Evolutionary conservation across 2,888 invertebrate species (phyloP), one percentile per base, ranked within the genome.

Genomic region (Drosophila pegasa): DNA sequence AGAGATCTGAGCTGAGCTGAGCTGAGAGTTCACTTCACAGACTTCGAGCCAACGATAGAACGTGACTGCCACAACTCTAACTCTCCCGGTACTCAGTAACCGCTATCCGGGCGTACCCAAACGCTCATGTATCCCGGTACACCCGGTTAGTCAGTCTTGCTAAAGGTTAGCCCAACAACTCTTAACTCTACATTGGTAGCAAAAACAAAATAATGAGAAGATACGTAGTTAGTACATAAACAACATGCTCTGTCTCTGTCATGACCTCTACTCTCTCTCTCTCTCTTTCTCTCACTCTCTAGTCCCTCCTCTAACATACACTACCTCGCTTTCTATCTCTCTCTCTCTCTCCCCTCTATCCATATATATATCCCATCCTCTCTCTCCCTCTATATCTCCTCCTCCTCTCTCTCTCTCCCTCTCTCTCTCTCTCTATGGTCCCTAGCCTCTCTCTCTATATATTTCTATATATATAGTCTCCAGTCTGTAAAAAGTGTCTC

Each of bases 181-280:
- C 75, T 81, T 84, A 70, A 77, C 68, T n/a, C 68, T 77, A 73
- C 67, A 80, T 80, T 85, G 77, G 76, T 78, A 78, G 77, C 60
- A 78, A 80, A 83, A 66, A 60, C 58, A 61, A 47, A 48, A 52
- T 50, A 68, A 40, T 40, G 88, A 78, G 87, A 80, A 65, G 84
- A 83, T 77, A 85, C 72, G 83, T 84, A 84, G 83, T 84, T 84
- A 84, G 88, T 83, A 73, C 72, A 82, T 77, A 69, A 68, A 71
- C 74, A 71, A 79, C 60, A 87, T 76, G 73, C 74, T 68, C 85
- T 83, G 63, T 85, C 72, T 88, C 70, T 83, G 51, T 67, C 66
- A 74, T 69, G 74, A 60, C 59, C 75, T 70, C 69, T 71, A 48
- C 56, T 48, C 54, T 45, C 40, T 29, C 52, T 27, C 33, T 38